Conservation (phyloP, 2,797 vertebrate species). For the Liasis olivaceus region DNA sequence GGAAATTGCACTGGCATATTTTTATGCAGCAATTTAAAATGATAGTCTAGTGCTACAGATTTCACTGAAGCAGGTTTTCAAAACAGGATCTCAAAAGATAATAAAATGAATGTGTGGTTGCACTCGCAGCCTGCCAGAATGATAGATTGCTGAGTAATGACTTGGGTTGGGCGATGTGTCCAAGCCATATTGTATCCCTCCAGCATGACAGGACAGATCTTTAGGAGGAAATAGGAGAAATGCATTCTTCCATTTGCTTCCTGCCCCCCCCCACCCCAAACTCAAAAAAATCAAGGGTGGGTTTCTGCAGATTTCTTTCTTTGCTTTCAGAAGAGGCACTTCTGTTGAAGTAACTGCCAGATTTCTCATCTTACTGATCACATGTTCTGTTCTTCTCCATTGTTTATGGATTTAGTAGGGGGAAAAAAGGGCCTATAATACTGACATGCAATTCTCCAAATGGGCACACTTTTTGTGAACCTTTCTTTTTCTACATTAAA, state of each 20-base stretch:
- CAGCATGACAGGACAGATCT: background rate
- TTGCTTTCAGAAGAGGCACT: background rate
- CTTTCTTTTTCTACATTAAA: background rate
- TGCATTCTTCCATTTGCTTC: background rate
- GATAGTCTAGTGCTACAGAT: background rate
- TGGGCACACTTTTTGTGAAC: background rate
- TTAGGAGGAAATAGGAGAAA: background rate
- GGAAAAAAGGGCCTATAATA: background rate
- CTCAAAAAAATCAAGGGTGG: background rate
- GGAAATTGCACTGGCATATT: background rate
- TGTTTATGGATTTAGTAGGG: background rate
- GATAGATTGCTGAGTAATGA: background rate
- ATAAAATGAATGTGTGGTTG: slow-evolving; percentile 2
- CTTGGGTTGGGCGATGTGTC: background rate
- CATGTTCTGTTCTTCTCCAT: background rate
- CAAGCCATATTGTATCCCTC: background rate
- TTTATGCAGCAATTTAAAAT: slow-evolving; percentile 40
- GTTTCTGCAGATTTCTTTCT: background rate
- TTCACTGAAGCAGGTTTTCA: slow-evolving; percentile 13
- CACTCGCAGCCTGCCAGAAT: background rate
- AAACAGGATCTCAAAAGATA: background rate
- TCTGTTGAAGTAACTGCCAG: background rate
- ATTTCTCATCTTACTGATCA: background rate
- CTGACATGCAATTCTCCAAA: background rate
- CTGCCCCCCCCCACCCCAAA: too few relatives aligned